Conservation (phyloP, 2,888 invertebrate genomes). For the Nomada fabriciana region DNA sequence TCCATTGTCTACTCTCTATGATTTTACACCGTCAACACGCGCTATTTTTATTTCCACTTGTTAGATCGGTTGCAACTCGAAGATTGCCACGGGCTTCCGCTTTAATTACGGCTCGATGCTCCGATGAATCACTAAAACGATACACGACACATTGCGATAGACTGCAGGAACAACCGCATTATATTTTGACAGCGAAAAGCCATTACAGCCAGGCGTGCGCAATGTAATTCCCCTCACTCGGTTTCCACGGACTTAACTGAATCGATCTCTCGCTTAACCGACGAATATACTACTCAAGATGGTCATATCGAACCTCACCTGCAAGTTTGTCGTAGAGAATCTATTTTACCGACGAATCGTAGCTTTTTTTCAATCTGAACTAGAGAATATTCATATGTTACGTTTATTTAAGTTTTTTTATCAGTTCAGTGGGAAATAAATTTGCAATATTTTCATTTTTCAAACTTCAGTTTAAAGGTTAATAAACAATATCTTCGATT, state of each 20-base stretch:
- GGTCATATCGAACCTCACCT: not conserved
- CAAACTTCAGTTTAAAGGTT: not conserved
- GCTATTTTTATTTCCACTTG: constrained; percentile 50
- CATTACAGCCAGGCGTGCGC: constrained; percentile 69
- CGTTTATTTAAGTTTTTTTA: not conserved
- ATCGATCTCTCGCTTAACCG: constrained; percentile 66
- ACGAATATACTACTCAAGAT: constrained; percentile 27
- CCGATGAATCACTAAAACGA: constrained; percentile 6
- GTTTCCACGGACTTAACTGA: constrained; percentile 49
- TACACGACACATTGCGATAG: constrained; percentile 35
- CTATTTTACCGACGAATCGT: constrained; percentile 36
- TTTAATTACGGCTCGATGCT: constrained; percentile 5
- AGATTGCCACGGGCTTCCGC: not conserved
- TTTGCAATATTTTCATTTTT: not conserved
- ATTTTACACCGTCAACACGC: constrained; percentile 67
- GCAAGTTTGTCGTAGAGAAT: not conserved
- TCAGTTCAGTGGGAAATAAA: not conserved
- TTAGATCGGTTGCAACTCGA: constrained; percentile 51
- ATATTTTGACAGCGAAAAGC: constrained; percentile 72
- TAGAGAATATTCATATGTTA: not conserved
- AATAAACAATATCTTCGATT: not conserved
- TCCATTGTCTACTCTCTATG: constrained; percentile 78
- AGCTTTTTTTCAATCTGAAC: not conserved
- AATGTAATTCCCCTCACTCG: constrained; percentile 49
- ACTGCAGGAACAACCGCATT: constrained; percentile 57